Percentiles rank a stretch among this genome's conserved stretches.
phyloP scores from a whole-genome alignment of 2,888 invertebrate species.

The Autographa pulchrina region DNA sequence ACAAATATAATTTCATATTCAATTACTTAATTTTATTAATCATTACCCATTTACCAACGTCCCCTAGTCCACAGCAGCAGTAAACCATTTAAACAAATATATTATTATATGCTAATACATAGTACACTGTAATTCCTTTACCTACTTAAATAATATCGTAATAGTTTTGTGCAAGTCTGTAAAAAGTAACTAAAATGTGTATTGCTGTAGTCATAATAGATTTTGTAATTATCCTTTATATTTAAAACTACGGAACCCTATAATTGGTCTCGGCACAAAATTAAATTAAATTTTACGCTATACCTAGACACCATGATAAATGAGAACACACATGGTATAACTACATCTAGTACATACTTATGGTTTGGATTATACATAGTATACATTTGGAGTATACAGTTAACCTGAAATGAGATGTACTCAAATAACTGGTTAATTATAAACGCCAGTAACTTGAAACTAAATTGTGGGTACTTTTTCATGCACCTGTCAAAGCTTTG shows the following conservation, averaged over 20 bases:
- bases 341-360: background rate
- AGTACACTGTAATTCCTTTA: too few species aligned
- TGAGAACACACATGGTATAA: background rate
- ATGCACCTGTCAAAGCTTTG: background rate
- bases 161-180: too few species aligned
- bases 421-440: background rate
- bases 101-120: too few species aligned
- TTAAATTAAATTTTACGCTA: background rate
- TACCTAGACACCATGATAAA: background rate
- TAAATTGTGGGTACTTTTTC: background rate
- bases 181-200: too few species aligned
- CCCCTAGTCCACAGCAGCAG: too few species aligned
- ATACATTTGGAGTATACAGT: background rate
- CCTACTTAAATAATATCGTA: too few species aligned
- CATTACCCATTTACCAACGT: too few species aligned
- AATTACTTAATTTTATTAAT: background rate
- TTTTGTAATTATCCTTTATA: background rate
- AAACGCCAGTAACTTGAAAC: background rate
- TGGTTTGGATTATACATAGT: background rate
- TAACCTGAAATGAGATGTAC: background rate
- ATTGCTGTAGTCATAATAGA: too few species aligned
- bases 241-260: conserved; percentile 8
- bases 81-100: too few species aligned
- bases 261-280: background rate
- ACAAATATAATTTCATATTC: background rate